Evolutionary conservation across 2,888 invertebrate genomes (phyloP), one percentile per base, ranked within the genome.

Genomic region (Bombylius discolor): DNA sequence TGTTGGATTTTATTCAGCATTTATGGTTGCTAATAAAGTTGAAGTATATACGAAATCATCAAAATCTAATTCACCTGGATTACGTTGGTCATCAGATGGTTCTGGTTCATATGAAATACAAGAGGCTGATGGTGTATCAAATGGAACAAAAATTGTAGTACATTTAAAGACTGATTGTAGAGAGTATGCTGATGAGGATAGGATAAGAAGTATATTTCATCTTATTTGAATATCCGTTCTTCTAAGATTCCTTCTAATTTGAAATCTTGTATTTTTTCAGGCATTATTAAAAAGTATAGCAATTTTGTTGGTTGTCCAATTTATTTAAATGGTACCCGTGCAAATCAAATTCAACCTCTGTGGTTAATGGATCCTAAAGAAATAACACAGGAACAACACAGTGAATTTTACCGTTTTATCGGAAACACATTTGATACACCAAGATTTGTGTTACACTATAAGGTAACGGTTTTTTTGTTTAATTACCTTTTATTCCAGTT

Each of bases 241-340:
- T 55, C 47, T 34, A 49, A 11, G 11, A 42, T 52, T 39, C 44
- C 47, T 14, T 48, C n/a, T 31, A 14, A 55, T 50, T 47, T 45
- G 14, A 14, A 5, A n/a, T 14, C n/a, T 45, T 49, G 23, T 23
- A 4, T 50, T 58, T 59, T 62, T 76, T 53, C 76, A 86, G 88
- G 79, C 62, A 85, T 97, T 48, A 89, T 97, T 31, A 87, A 89
- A 68, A 96, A 96, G 70, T 98, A 98, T 77, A 97, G 96, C 71
- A 97, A 96, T 73, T 98, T 98, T 71, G 92, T 99, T 48, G 91
- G 94, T 42, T 89, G 89, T 64, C 91, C 96, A 1, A 93, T 99
- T 66, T 86, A 81, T 64, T 77, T 98, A 32, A 97, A 98, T 74
- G 90, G 92, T 58, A 85, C 87, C 64, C 85, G 85, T 70, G 85